Evolutionary conservation across 2,113 vertebrate species (phyloP), one percentile per base, ranked within the genome.

Genomic region (Rostratula benghalensis): DNA sequence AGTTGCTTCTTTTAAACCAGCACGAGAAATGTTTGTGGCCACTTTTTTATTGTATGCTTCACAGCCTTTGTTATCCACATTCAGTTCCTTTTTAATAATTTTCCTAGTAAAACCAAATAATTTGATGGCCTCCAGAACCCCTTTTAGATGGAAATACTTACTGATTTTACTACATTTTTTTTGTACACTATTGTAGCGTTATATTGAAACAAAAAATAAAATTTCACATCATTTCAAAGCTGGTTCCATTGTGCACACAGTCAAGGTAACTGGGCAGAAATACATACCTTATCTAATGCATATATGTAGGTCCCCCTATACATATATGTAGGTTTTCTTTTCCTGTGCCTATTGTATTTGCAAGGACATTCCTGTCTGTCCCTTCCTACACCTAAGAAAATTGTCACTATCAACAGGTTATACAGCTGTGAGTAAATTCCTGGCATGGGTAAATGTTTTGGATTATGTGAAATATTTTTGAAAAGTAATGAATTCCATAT

Each of bases 391-490:
- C n/a, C 53, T 75, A 50, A 78, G 65, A 35, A 84, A 67, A 90
- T 54, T 48, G 27, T 82, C 60, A 50, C n/a, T 51, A 71, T 23
- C 53, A 82, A 59, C 10, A 37, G 4, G 12, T 68, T 92, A 50
- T 37, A 27, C 19, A 82, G 51, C 70, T 71, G 46, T 87, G 74
- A 84, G 61, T 59, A 83, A 85, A 79, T 59, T 92, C 41, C 41
- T 85, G 74, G 51, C 75, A 51, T 68, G 31, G n/a, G 31, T 13
- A 75, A 67, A 20, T n/a, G 21, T 46, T 88, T 85, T 60, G 57
- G 79, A 31, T 85, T 79, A 79, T 56, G 48, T 85, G 79, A 85
- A 92, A 82, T 68, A 71, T 46, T 88, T 95, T 78, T 87, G 60
- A 59, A 68, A 93, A 64, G 37, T 45, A 68, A 67, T 68, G 46